phyloP scores from a whole-genome alignment of 2,797 vertebrate species.

The Agapornis canus region DNA sequence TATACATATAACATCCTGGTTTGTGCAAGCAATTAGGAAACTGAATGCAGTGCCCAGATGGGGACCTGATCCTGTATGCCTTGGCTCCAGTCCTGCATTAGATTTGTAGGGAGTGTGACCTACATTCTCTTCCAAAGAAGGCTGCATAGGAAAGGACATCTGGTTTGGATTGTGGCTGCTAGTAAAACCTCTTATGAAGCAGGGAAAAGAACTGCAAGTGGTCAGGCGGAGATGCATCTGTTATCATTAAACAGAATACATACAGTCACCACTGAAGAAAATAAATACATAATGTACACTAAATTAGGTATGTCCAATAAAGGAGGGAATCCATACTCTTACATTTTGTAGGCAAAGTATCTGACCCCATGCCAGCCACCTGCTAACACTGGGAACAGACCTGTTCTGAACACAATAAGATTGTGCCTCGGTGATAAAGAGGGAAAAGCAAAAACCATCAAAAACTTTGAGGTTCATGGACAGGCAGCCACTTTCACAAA shows the following conservation, averaged over 20 bases:
- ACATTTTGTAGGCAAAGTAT: neutral
- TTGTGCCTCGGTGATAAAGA: neutral
- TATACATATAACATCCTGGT: slow-evolving; percentile 9
- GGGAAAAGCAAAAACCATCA: neutral
- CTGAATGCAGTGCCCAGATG: slow-evolving; percentile 15
- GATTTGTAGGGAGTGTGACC: slow-evolving; percentile 63
- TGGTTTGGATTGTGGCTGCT: slow-evolving; percentile 56
- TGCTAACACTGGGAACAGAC: neutral
- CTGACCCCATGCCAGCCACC: neutral
- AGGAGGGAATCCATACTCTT: neutral
- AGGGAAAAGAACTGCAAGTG: slow-evolving; percentile 24
- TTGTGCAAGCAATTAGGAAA: slow-evolving; percentile 53
- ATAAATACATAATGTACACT: neutral
- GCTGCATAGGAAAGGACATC: slow-evolving; percentile 52
- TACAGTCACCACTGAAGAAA: neutral
- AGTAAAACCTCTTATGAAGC: slow-evolving; percentile 45
- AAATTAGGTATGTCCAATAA: neutral
- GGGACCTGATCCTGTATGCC: slow-evolving; percentile 51
- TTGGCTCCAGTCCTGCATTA: slow-evolving; percentile 33
- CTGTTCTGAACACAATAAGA: neutral
- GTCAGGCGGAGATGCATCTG: slow-evolving; percentile 9
- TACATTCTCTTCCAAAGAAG: slow-evolving; percentile 64
- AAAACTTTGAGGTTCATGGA: neutral
- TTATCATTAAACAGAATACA: neutral
- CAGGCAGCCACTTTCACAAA: neutral